Base-by-base conservation (phyloP, 2,113 vertebrate genomes). In the Todiramphus chloris region DNA sequence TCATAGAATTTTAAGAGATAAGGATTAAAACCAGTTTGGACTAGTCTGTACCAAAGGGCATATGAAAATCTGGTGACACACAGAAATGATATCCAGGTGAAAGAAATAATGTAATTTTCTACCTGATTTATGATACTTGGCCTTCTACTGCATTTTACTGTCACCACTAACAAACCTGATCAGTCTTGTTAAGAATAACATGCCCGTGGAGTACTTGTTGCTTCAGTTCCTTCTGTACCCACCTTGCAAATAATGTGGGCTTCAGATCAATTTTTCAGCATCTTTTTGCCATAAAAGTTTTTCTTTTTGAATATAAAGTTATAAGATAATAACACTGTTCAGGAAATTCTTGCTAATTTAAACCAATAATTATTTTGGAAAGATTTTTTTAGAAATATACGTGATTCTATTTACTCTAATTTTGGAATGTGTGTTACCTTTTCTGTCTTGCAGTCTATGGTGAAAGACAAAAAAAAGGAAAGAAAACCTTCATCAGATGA, bases 401-500 rank as follows among this genome's bases (percentile, higher is more conserved):
- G 13, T 56, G 10, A 35, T 86, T 89, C 63, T 92, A 48, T 59
- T 89, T 92, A 23, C 59, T 44, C n/a, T 89, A 75, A 43, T 88
- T 93, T 83, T 96, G 58, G 68, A 80, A 74, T 55, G 60, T 50
- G 8, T 92, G 44, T 90, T 68, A 87, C 93, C 78, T 94, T 44
- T 31, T 94, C 58, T 96, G 31, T 90, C 60, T 95, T 81, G 55
- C 51, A 53, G 51, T 53, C 51, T 53, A 53, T 53, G 51, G 51
- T 53, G 51, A 53, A 53, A 28, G 51, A 53, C 51, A 53, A 53
- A 53, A 53, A 53, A 53, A 53, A 53, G 51, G 51, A 99, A 93
- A 99, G 94, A 93, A 98, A 98, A 25, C 87, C 97, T 74, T 97
- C 97, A 78, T 99, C 98, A 58, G 96, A 94, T 63, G 98, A 98